Conservation (phyloP, 2,113 vertebrate genomes). For the Archilochus colubris region DNA sequence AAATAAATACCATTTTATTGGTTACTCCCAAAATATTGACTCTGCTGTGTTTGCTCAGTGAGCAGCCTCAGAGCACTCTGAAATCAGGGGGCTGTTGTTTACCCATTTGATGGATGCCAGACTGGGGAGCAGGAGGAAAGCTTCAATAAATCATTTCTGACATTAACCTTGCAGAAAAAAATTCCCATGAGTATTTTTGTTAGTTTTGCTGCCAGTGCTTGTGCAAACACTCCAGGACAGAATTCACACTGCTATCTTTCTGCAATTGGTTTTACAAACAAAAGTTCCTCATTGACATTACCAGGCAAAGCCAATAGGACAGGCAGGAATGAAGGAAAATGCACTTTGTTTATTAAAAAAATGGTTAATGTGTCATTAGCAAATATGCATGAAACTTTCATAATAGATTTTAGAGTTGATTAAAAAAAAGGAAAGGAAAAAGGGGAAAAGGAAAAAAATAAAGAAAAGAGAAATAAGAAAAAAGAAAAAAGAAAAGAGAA, state of each 20-base stretch:
- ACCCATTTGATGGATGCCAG: background rate
- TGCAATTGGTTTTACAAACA: background rate
- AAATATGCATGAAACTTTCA: background rate
- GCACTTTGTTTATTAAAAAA: background rate
- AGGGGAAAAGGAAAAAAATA: too few relatives aligned
- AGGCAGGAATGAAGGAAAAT: background rate
- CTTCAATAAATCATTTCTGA: constrained; percentile 54
- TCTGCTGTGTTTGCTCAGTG: constrained; percentile 25
- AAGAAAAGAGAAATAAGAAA: background rate
- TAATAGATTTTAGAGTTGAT: background rate
- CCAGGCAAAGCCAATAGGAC: background rate
- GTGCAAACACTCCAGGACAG: constrained; percentile 38
- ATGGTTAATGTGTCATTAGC: background rate
- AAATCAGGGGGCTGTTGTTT: background rate
- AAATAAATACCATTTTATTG: background rate
- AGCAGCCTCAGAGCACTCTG: background rate
- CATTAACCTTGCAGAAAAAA: constrained; percentile 35
- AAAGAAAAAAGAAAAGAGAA: too few relatives aligned
- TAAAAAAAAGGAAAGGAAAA: background rate
- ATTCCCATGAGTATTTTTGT: background rate
- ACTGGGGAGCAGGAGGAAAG: background rate
- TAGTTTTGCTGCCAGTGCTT: background rate
- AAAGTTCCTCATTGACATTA: background rate
- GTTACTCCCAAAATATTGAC: constrained; percentile 24
- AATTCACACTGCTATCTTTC: background rate